Conservation (phyloP, 2,888 invertebrate genomes). For the Limnephilus rhombicus region DNA sequence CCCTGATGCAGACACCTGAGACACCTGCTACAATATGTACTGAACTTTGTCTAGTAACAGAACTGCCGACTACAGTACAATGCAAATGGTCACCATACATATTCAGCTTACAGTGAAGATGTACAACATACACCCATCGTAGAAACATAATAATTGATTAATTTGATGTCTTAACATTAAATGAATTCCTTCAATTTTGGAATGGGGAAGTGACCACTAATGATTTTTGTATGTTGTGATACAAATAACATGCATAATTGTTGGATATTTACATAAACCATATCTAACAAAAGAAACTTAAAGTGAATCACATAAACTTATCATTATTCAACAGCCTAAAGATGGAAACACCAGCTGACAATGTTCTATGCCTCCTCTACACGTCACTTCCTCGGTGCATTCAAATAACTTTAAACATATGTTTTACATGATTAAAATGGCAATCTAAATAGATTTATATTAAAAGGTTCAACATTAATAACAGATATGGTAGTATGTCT, state of each 20-base stretch:
- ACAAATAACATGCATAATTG: slow-evolving; percentile 13
- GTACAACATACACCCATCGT: neutral
- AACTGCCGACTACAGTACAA: neutral
- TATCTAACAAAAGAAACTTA: slow-evolving; percentile 37
- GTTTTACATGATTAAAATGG: slow-evolving; percentile 55
- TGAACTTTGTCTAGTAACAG: neutral
- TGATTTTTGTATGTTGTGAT: slow-evolving; percentile 23
- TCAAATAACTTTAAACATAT: slow-evolving; percentile 52
- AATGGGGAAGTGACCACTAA: neutral
- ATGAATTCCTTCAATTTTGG: slow-evolving; percentile 6
- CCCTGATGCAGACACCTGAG: neutral
- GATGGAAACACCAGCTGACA: neutral
- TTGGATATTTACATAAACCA: slow-evolving; percentile 39
- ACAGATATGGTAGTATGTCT: slow-evolving; percentile 52
- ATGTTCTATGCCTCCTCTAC: neutral
- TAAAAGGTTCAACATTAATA: slow-evolving; percentile 34
- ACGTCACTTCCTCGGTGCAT: slow-evolving; percentile 4
- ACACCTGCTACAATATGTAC: neutral
- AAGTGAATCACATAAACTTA: slow-evolving; percentile 25
- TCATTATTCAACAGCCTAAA: slow-evolving; percentile 37
- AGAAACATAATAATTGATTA: neutral
- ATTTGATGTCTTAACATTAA: slow-evolving; percentile 33
- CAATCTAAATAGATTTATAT: slow-evolving; percentile 43
- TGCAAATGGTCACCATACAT: neutral
- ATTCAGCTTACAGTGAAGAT: neutral